Evolutionary conservation across 1,140 invertebrate genomes (phyloP), one percentile per base, ranked within the genome.

Genomic region (Drosophila obscura): DNA sequence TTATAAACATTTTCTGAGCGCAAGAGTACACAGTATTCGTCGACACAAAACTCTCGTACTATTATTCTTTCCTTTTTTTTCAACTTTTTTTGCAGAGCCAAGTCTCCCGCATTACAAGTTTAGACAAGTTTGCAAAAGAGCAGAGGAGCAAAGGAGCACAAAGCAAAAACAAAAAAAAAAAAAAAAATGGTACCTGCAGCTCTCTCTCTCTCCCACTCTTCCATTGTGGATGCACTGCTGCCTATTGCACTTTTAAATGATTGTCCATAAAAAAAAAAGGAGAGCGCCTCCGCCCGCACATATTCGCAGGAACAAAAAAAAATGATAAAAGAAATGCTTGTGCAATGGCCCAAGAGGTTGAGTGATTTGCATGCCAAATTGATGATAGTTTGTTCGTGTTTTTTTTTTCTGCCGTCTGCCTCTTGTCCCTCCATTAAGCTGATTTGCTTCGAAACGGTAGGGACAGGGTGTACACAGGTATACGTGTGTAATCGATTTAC

Each of bases 351-450:
- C 31, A 11, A 13, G 35, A 16, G 46, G 31, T 24, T 56, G 31
- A 69, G 66, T 69, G 66, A 69, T 69, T 69, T 69, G 64, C 65
- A 69, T 69, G 66, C 64, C 64, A 43, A 69, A 69, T 69, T 57
- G 66, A 28, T 35, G 66, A 69, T 69, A 69, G 66, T 69, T 69
- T 49, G 44, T 50, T 43, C 52, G 61, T 52, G 51, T 52, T 65
- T 67, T 50, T 67, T 50, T 64, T 28, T 1, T 9, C 19, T 62
- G 19, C 11, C 61, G 5, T 28, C 26, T n/a, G n/a, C n/a, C n/a
- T n/a, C n/a, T n/a, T 15, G 13, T 24, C 24, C 11, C 24, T 26
- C 64, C 66, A 69, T 69, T 69, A 69, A 69, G 65, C 66, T 69
- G 66, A 68, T 69, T 69, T 69, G 66, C 57, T 43, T 28, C 7